A percentile compares a stretch with the other conserved stretches of the same genome.
phyloP scores from a whole-genome alignment of 2,888 invertebrate species.

The Tubulanus polymorphus region DNA sequence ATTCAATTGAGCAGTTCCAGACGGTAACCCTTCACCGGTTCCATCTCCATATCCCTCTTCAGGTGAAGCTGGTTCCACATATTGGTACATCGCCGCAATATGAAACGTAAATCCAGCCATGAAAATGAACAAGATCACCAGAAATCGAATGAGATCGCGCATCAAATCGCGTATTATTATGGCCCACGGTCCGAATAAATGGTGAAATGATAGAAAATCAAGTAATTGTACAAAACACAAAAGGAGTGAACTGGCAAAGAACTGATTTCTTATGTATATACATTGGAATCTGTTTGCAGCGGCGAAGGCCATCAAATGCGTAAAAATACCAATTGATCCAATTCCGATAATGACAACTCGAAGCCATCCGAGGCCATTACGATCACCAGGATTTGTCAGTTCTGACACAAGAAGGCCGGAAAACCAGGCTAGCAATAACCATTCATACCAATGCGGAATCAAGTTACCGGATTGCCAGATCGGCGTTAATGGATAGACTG shows the following conservation, averaged over 20 bases:
- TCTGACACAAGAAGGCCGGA: conserved; percentile 93
- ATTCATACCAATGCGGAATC: conserved; percentile 92
- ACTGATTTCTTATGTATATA: conserved; percentile 91
- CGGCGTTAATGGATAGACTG: conserved; percentile 50
- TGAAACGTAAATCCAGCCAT: conserved; percentile 96
- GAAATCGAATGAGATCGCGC: conserved; percentile 84
- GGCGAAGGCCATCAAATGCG: conserved; percentile 72
- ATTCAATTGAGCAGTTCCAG: conserved; percentile 28
- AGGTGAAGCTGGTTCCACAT: conserved; percentile 52
- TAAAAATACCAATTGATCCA: conserved; percentile 57
- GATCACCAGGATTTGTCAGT: conserved; percentile 95
- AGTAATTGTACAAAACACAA: conserved; percentile 96
- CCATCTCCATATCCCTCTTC: conserved; percentile 31
- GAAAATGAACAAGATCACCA: conserved; percentile 96
- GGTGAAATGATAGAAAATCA: conserved; percentile 93
- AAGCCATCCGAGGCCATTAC: conserved; percentile 88
- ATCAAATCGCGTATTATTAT: conserved; percentile 84
- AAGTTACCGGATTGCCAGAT: conserved; percentile 56
- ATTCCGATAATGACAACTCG: conserved; percentile 71
- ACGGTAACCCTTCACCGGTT: no score
- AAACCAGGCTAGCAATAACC: conserved; percentile 89
- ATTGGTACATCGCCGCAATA: conserved; percentile 87
- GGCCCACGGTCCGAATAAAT: conserved; percentile 99
- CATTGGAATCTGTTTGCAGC: conserved; percentile 59
- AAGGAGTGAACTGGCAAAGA: conserved; percentile 91